Evolutionary conservation across 2,113 vertebrate genomes (phyloP).

Genomic region (Amphiprion ocellaris): DNA sequence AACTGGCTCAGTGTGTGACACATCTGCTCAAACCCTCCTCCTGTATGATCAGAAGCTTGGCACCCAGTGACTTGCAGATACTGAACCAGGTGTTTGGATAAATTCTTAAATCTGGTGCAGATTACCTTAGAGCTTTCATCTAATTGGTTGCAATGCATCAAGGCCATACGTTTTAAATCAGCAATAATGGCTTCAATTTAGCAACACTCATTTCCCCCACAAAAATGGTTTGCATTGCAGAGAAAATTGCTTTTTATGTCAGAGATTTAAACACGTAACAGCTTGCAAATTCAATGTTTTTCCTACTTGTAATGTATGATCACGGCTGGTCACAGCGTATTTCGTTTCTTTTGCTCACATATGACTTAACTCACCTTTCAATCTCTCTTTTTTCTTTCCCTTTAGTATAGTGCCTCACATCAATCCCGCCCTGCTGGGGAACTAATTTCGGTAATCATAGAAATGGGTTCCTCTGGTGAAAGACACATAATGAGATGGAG

Average conservation of each 20-base stretch:
- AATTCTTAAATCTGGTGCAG: conserved; percentile 62
- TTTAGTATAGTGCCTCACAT: conserved; percentile 53
- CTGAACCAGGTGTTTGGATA: conserved; percentile 70
- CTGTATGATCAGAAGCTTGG: conserved; percentile 32
- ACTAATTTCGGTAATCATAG: conserved; percentile 76
- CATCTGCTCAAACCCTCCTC: conserved; percentile 48
- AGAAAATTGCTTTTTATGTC: conserved; percentile 27
- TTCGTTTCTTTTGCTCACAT: conserved; percentile 44
- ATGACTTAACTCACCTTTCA: conserved; percentile 50
- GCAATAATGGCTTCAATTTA: conserved; percentile 67
- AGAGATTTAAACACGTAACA: conserved; percentile 29
- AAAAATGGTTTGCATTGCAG: conserved; percentile 29
- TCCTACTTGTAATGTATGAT: conserved; percentile 14
- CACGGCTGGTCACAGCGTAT: conserved; percentile 17
- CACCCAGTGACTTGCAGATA: conserved; percentile 35
- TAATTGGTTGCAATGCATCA: conserved; percentile 54
- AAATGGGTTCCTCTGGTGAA: conserved; percentile 69
- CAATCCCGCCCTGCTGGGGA: conserved; percentile 57
- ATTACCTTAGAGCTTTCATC: conserved; percentile 69
- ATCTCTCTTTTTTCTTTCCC: conserved; percentile 22
- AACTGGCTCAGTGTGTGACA: conserved; percentile 28
- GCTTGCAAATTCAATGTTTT: conserved; percentile 40
- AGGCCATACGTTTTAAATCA: conserved; percentile 51
- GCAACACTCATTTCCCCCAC: conserved; percentile 31
- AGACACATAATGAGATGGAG: conserved; percentile 70